These are phyloP conservation scores for Actias luna DNA, from an alignment of 2,888 invertebrate genomes.

Conservation along the genomic window DNA sequence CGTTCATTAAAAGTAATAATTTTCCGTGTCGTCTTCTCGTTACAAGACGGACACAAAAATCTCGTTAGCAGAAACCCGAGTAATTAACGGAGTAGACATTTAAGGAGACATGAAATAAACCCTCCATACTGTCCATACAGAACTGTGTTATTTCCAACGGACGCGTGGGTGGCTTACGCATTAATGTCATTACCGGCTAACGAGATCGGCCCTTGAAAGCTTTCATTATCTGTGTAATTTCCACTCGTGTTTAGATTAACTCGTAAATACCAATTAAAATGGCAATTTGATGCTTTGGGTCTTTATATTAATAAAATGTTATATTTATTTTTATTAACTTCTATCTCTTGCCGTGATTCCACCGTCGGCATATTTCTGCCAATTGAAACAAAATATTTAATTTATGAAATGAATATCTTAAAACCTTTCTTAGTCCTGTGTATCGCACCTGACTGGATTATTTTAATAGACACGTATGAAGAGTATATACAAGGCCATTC, in stretches of 20 bases:
- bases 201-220: slow-evolving; percentile 12
- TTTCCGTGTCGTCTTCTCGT: background rate
- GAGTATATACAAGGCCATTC: too few species aligned
- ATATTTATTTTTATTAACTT: too few species aligned
- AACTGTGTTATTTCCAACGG: background rate
- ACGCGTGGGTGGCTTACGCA: background rate
- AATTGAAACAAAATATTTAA: too few species aligned
- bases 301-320: background rate
- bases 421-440: too few species aligned
- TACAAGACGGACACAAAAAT: background rate
- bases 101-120: background rate
- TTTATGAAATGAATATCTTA: too few species aligned
- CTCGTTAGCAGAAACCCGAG: background rate
- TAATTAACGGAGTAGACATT: background rate
- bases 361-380: too few species aligned
- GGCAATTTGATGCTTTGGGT: background rate
- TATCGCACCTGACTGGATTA: too few species aligned
- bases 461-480: too few species aligned
- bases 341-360: too few species aligned
- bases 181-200: background rate
- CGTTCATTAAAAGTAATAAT: background rate
- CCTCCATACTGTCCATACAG: background rate
- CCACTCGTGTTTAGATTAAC: background rate
- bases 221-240: slow-evolving; percentile 4
- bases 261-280: background rate